Evolutionary conservation across 1,140 invertebrate genomes (phyloP), one percentile per base, ranked within the genome.

Genomic region (Psix sp.): DNA sequence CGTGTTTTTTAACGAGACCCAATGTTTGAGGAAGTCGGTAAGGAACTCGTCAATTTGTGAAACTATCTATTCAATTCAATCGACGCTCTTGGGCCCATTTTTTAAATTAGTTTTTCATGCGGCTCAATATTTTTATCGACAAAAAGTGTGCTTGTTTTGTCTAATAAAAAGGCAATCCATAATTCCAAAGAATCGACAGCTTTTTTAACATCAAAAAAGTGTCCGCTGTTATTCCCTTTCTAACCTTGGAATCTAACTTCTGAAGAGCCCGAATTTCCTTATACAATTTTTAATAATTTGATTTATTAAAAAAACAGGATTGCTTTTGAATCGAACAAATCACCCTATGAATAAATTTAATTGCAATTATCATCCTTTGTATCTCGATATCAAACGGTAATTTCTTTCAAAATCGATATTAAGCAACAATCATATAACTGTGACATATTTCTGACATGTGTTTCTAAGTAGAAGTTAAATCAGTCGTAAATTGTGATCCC

Each of bases 11-110:
- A 70, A 60, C 33, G 26, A 54, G 39, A 54, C 66, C 40, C 24
- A 39, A 60, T 70, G 56, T 70, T 70, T 70, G 24, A 70, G 48
- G 54, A 60, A 60, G 48, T 70, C 33, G 66, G 46, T 54, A 70
- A 70, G 59, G 49, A 59, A 13, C 17, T 40, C 13, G n/a, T 51
- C 38, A 20, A 13, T 31, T 42, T 42, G 14, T 14, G 15, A 57
- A 67, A 67, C 38, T 14, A 29, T 49, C 46, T 15, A 15, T 67
- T 20, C n/a, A 13, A 24, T 24, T 24, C 21, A 24, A 24, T 11
- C 26, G 26, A 10, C 26, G 7, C 5, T 21, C 11, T 48, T 36
- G 1, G 26, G 13, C 16, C 20, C 7, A 20, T 49, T 56, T 21
- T 56, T 66, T 45, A 35, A 35, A 35, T 45, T 43, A 29, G 13